Base-by-base conservation (phyloP, 2,888 invertebrate species). In the Acronicta aceris region DNA sequence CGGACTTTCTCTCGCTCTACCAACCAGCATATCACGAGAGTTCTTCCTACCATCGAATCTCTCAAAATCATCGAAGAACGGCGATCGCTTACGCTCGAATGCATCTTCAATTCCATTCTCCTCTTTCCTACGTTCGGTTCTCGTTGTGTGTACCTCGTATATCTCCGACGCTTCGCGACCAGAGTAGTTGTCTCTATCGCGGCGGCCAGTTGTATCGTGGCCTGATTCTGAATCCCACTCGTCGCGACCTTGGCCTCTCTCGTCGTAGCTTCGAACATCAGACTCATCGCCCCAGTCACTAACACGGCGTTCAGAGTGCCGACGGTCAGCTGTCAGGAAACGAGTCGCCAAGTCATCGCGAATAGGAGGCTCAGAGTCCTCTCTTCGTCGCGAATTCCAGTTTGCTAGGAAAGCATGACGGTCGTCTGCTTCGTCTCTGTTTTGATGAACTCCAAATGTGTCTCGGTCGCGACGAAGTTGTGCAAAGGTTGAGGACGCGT, bases 361-460 rank as follows among this genome's bases (percentile, higher is more conserved):
- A 0, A 13, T 2, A 3, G 89, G 83, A 5, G 90, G 87, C 46
- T 93, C 93, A 0, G 90, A 88, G 1, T 93, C 93, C 1, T 93
- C 93, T 56, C 93, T 85, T 17, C 92, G 83, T 52, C 94, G 84
- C 0, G 94, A 93, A 72, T 90, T 94, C 95, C 95, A 95, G 77
- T 95, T 95, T 0, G 94, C 95, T 21, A 95, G 81, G 85, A 95
- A 95, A 15, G 90, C 90, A 75, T 94, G 95, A 67, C 96, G 94
- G 58, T 95, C 95, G 36, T 94, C 95, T 0, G 93, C 95, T 64
- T 95, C n/a, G n/a, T n/a, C 95, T 81, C 95, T 91, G 79, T 96
- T 96, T 79, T 97, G 96, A 59, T 97, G 96, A 0, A 97, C 97
- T 0, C 97, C 97, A 70, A 97, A 97, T 0, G 97, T 97, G 76